Evolutionary conservation across 2,113 vertebrate species (phyloP).

Genomic region (Etheostoma spectabile): DNA sequence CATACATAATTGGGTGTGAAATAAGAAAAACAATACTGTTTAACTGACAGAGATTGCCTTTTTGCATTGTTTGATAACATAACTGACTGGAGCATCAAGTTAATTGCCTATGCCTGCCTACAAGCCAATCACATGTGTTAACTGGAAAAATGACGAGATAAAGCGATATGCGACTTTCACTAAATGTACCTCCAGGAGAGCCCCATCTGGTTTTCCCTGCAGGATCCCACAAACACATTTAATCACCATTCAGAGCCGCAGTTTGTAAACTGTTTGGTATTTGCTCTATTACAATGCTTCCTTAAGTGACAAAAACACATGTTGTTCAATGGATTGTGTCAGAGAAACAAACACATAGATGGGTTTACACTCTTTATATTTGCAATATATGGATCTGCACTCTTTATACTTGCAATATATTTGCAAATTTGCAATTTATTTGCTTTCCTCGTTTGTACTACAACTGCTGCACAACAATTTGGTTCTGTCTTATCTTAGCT

Average conservation of each 20-base stretch:
- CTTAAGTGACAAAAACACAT: constrained; percentile 1
- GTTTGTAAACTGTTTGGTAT: constrained; percentile 15
- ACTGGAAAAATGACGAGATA: constrained; percentile 34
- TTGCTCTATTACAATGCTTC: constrained; percentile 6
- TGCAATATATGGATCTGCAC: not conserved
- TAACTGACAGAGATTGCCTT: constrained; percentile 23
- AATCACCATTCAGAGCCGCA: constrained; percentile 13
- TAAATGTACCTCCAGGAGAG: constrained; percentile 34
- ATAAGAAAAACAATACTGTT: not conserved
- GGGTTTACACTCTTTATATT: not conserved
- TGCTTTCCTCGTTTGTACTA: not conserved
- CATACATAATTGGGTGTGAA: constrained; percentile 3
- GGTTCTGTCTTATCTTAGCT: not conserved
- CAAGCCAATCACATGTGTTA: constrained; percentile 40
- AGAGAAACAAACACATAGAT: not conserved
- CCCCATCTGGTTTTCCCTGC: constrained; percentile 25
- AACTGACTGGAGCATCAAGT: constrained; percentile 22
- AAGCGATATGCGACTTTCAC: constrained; percentile 10
- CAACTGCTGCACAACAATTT: not conserved
- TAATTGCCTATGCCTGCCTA: constrained; percentile 13
- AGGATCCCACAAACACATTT: constrained; percentile 22
- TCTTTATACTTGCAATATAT: not conserved
- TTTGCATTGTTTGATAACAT: constrained; percentile 20
- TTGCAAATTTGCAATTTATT: not conserved
- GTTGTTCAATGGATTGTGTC: not conserved